phyloP scores from a whole-genome alignment of 2,113 vertebrate species.

The Orientallactaga bullata region DNA sequence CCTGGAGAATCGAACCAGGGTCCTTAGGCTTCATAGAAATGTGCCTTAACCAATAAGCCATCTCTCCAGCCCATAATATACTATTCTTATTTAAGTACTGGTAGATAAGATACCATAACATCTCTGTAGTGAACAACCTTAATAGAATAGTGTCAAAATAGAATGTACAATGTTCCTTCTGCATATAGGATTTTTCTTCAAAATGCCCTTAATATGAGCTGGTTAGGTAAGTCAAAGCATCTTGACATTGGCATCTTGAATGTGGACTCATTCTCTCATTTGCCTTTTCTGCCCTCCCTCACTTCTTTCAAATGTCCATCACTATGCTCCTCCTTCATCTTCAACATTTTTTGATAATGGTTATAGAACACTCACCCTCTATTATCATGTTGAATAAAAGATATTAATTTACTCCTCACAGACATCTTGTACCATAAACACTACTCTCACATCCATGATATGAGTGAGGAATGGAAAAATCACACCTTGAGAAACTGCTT shows the following conservation, averaged over 20 bases:
- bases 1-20: too few species aligned
- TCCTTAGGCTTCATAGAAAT: too few species aligned
- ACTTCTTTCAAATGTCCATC: background rate
- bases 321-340: background rate
- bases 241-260: background rate
- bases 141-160: background rate
- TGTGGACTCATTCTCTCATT: constrained; percentile 18
- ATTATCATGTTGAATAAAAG: background rate
- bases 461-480: background rate
- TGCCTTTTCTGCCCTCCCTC: background rate
- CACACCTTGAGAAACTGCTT: background rate
- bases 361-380: background rate
- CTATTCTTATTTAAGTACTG: background rate
- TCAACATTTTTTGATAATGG: background rate
- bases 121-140: background rate
- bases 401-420: background rate
- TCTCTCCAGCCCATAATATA: too few species aligned
- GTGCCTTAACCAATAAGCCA: too few species aligned
- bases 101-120: background rate
- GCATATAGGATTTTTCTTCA: background rate
- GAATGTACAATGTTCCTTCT: background rate
- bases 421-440: background rate
- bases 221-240: background rate
- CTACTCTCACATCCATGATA: background rate
- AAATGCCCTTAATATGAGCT: background rate